Base-by-base conservation (phyloP, 2,113 vertebrate species). In the Rhadina sibilatrix region DNA sequence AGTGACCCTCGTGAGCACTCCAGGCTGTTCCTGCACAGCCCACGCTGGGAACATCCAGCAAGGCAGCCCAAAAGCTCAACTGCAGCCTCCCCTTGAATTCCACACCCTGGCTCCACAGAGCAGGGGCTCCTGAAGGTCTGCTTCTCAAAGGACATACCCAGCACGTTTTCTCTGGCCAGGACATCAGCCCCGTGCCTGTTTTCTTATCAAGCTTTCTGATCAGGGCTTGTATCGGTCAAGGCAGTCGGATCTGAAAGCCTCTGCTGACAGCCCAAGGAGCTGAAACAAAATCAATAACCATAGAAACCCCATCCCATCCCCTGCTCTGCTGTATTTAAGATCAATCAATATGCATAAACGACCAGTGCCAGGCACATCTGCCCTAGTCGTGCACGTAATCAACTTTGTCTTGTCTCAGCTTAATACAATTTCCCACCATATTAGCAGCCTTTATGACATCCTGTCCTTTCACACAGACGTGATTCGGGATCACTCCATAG, bases 401-500 rank as follows among this genome's bases (percentile, higher is more conserved):
- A 97, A 94, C 95, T 95, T 96, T 93, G 93, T 83, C 97, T 96
- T 96, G 97, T 97, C 95, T 96, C 83, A 88, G 90, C 89, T 94
- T 97, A 97, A 97, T 97, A 47, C 76, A 95, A 97, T 97, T 97
- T 97, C 91, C 96, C 90, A 96, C 95, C 94, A 47, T 95, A 97
- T 97, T 97, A 97, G 78, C 91, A 85, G 93, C 74, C 96, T 97
- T 97, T 96, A 94, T 94, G 94, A 96, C 85, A 96, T 89, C 91
- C 89, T 97, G 96, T 92, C 96, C 95, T 87, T 83, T 92, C 94
- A 96, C 96, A 97, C 14, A 96, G 96, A 77, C 33, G 14, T 87
- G 92, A 94, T 94, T 96, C 90, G 40, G 91, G 96, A 97, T 90
- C 92, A 70, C 87, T 75, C 47, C 91, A 66, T 10, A 93, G 93